Evolutionary conservation across 1,140 invertebrate species (phyloP), one percentile per base, ranked within the genome.

Genomic region (Diorhabda sublineata): DNA sequence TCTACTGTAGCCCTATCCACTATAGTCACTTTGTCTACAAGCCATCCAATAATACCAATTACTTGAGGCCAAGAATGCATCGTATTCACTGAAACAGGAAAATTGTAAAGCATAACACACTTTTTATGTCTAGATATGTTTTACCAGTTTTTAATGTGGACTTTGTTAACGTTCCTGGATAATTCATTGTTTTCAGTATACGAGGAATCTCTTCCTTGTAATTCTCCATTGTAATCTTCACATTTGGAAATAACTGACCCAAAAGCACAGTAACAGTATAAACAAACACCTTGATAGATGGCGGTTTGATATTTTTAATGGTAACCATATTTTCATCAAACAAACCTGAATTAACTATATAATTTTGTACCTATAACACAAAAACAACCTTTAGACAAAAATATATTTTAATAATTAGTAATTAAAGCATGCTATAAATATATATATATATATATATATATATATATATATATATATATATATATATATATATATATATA

Each of bases 51-150:
- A 42, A 71, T 71, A 11, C 65, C 62, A 6, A 71, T 67, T 1
- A 71, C 69, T 58, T 71, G 65, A 4, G 69, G 69, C 69, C 69
- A 71, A 9, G 69, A 61, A 59, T 71, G 69, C 69, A 71, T 71
- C 43, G 69, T 71, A 42, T 71, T 71, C 8, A 71, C 69, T 71
- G 52, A 66, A 66, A 69, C 43, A 41, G 61, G 11, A 11, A 3
- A 58, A 64, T 63, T 45, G 4, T n/a, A 62, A 63, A 45, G 41
- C n/a, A 26, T 47, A 68, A 57, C 42, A 3, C 9, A 62, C 9
- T 11, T 8, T 56, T 56, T 56, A 7, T 56, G 6, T 56, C n/a
- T 56, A n/a, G 2, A 56, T 41, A 42, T 42, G 3, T 57, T 47
- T 60, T 60, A 68, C 70, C 70, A 11, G 70, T 68, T 60, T 68